Evolutionary conservation across 2,888 invertebrate species (phyloP).

Genomic region (Syrphus vitripennis): DNA sequence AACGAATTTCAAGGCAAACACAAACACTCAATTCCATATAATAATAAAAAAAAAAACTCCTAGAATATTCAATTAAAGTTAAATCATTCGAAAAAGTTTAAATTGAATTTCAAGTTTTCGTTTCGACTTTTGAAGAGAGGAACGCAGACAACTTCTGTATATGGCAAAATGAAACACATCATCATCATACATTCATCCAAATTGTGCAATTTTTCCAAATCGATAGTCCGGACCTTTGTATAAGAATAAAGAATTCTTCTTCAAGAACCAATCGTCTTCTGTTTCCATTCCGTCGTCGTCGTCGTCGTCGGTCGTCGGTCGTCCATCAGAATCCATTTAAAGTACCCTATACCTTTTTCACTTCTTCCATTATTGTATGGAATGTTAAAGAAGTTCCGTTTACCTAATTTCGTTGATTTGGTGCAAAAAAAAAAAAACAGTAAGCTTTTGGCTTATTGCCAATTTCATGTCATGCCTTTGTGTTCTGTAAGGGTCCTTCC

Average conservation of each 20-base stretch:
- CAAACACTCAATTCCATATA: too few species aligned
- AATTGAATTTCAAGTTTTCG: conserved; percentile 62
- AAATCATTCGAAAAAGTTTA: conserved; percentile 67
- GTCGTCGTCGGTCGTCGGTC: too few species aligned
- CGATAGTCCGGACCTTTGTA: not conserved
- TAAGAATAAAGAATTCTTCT: not conserved
- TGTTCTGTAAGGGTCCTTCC: conserved; percentile 45
- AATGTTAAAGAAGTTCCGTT: conserved; percentile 56
- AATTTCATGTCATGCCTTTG: conserved; percentile 54
- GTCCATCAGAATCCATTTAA: conserved; percentile 5
- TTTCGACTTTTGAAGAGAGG: not conserved
- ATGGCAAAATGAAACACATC: conserved; percentile 44
- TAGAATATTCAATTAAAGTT: conserved; percentile 56
- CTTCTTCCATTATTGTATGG: conserved; percentile 21
- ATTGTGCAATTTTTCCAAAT: conserved; percentile 17
- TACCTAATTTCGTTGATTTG: conserved; percentile 51
- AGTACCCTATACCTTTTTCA: not conserved
- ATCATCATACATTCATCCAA: conserved; percentile 35
- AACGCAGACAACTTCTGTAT: not conserved
- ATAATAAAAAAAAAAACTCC: not conserved
- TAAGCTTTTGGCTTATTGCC: conserved; percentile 47
- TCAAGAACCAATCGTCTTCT: not conserved
- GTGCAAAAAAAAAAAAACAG: not conserved
- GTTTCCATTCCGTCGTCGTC: not conserved
- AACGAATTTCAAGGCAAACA: conserved; percentile 11